These are phyloP conservation scores for Montipora efflorescens DNA, from an alignment of 64 coral and sea anemone species.

Conservation along the genomic window DNA sequence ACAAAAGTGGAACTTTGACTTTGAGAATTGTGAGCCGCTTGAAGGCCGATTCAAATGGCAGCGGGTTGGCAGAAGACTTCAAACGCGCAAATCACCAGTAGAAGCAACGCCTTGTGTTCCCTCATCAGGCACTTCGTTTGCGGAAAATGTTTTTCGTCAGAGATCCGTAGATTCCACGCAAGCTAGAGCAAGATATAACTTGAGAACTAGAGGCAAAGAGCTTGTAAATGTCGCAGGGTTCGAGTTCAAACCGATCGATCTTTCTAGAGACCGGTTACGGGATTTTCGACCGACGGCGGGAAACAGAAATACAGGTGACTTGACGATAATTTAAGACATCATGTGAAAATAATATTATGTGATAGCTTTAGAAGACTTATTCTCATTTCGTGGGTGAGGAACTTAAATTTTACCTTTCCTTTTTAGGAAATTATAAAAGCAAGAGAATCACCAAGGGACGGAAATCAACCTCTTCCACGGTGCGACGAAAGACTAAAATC, in stretches of 20 bases:
- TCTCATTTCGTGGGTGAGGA: too few species aligned
- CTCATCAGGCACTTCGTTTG: conserved; percentile 6
- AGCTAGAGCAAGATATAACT: conserved; percentile 59
- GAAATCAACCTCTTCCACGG: background rate
- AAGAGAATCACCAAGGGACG: background rate
- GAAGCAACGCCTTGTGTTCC: background rate
- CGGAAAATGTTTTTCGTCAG: conserved; percentile 10
- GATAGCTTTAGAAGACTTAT: background rate
- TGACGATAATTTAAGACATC: background rate
- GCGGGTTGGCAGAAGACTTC: conserved; percentile 57
- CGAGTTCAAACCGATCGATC: conserved; percentile 41
- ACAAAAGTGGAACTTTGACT: conserved; percentile 78
- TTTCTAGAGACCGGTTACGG: background rate
- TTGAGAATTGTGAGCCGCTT: conserved; percentile 72
- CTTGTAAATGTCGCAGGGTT: background rate
- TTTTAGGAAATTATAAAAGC: conserved; percentile 22
- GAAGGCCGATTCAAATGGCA: conserved; percentile 69
- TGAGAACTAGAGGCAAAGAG: conserved; percentile 52
- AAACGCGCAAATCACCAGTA: conserved; percentile 13
- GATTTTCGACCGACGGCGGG: background rate
- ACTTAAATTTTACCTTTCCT: background rate
- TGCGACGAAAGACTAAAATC: background rate
- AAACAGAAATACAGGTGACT: conserved; percentile 16
- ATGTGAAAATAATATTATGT: background rate
- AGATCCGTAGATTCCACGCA: conserved; percentile 33